Evolutionary conservation across 2,888 invertebrate species (phyloP), one percentile per base, ranked within the genome.

Genomic region (Xestia xanthographa): DNA sequence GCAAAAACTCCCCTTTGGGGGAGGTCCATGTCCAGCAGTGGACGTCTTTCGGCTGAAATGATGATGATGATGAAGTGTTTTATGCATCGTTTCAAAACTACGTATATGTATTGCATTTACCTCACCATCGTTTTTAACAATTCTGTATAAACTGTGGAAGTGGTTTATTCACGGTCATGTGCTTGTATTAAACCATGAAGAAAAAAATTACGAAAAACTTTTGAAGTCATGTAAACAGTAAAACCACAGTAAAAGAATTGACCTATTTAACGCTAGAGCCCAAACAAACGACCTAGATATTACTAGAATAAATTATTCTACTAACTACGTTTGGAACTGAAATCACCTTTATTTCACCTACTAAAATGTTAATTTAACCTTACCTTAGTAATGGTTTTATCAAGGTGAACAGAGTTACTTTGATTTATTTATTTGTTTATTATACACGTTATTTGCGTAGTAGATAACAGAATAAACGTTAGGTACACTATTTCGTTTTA

Each of bases 281-380:
- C 20, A 0, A 20, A 60, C 20, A 14, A n/a, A 14, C n/a, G 8
- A 29, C 29, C 60, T 60, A 60, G 20, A 34, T 20, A 60, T 60
- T 20, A 34, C 34, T 20, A 34, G 60, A 60, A 60, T 62, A 62
- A 38, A 38, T 62, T 62, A 62, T 38, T 62, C 62, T 22, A 38
- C 12, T 0, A 22, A 22, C 17, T 22, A 67, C 5, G 9, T 20
- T 11, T 26, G 38, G 5, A n/a, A 62, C 22, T 62, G 17, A 62
- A 41, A 50, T 66, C 38, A 74, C 71, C 43, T 70, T 53, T 34
- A 63, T 26, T 20, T 43, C 29, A 26, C 14, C 14, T 14, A 29
- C 12, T 14, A 17, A 53, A 58, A 26, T 20, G 11, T 62, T 50
- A 66, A 41, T 66, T 50, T 62, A 29, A 43, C 60, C 41, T 50